These are phyloP conservation scores for Caenorhabditis plicata DNA, from an alignment of 2,888 invertebrate species.

Conservation along the genomic window DNA sequence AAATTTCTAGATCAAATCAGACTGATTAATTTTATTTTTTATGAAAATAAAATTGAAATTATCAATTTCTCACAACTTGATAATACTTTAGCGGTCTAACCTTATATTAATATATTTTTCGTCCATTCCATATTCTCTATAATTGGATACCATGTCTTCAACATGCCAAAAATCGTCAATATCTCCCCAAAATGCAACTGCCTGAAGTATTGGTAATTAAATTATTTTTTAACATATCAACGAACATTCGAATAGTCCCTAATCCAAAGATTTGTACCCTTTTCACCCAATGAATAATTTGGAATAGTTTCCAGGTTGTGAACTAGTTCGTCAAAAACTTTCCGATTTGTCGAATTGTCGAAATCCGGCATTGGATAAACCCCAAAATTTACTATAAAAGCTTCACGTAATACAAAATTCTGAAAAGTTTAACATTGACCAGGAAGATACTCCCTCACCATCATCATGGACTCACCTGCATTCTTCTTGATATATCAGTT, in stretches of 20 bases:
- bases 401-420: conserved; percentile 54
- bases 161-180: conserved; percentile 52
- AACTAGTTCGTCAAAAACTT: conserved; percentile 53
- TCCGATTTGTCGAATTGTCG: conserved; percentile 44
- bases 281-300: conserved; percentile 42
- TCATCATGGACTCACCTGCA: no score
- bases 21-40: no score
- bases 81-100: conserved; percentile 10
- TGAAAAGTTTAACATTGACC: not conserved
- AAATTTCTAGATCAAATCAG: no score
- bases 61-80: no score
- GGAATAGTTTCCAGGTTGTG: conserved; percentile 49
- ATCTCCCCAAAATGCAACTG: conserved; percentile 56
- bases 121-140: conserved; percentile 45
- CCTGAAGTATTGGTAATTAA: conserved; percentile 17
- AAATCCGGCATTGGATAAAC: conserved; percentile 57
- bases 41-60: no score
- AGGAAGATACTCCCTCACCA: no score
- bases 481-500: conserved; percentile 56
- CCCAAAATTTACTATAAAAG: conserved; percentile 62
- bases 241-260: conserved; percentile 51
- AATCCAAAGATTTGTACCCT: conserved; percentile 56
- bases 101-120: conserved; percentile 40
- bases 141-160: conserved; percentile 52
- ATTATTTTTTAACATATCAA: not conserved